Evolutionary conservation across 2,113 vertebrate species (phyloP).

Genomic region (Numenius arquata): DNA sequence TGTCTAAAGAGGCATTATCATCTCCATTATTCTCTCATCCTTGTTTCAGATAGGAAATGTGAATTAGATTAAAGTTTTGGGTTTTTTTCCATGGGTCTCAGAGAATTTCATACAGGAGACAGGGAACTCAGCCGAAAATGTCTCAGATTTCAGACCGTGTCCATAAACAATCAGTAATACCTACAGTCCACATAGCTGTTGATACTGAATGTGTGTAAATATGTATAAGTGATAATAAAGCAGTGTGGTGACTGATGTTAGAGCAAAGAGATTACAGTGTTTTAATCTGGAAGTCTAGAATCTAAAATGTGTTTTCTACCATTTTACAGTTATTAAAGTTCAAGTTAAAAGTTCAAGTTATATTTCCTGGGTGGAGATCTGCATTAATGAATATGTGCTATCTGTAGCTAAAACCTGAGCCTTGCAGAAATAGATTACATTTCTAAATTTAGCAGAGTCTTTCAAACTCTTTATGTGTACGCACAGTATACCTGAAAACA

Average conservation of each 20-base stretch:
- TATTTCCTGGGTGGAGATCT: background rate
- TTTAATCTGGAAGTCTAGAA: background rate
- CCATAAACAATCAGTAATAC: background rate
- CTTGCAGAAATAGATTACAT: background rate
- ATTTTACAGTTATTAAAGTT: background rate
- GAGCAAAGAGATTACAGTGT: background rate
- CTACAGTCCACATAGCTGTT: background rate
- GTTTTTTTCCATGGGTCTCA: accelerated
- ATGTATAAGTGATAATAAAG: background rate
- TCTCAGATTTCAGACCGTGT: background rate
- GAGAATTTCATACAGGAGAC: background rate
- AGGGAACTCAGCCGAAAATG: background rate
- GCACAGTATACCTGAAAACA: background rate
- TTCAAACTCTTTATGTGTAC: background rate
- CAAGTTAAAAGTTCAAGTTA: background rate
- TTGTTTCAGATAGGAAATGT: background rate
- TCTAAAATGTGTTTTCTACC: background rate
- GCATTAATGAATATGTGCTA: background rate
- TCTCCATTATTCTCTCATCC: background rate
- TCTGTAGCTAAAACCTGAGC: background rate
- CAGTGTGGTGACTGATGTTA: background rate
- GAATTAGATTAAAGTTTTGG: background rate
- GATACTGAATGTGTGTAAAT: background rate
- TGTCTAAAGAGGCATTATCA: background rate
- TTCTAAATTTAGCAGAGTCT: background rate